Evolutionary conservation across 2,797 vertebrate species (phyloP).

Genomic region (Podarcis lilfordi): DNA sequence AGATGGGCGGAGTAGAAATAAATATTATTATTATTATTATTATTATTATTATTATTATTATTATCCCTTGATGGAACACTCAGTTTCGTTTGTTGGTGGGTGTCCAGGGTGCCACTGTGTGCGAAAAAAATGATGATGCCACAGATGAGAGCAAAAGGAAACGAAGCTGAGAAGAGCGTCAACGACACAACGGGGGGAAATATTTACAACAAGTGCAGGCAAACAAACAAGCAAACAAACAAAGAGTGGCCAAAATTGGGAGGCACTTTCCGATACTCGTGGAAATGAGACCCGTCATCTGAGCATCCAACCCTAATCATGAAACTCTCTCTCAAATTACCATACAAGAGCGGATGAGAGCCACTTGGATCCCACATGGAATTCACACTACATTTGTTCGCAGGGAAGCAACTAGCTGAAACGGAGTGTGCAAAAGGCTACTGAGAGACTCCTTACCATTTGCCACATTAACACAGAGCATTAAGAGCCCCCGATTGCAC

Average conservation of each 20-base stretch:
- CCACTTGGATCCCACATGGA: conserved; percentile 11
- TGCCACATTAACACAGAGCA: not conserved
- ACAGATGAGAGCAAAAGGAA: not conserved
- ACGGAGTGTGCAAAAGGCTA: conserved; percentile 14
- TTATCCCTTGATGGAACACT: not conserved
- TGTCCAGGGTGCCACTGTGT: too few relatives aligned
- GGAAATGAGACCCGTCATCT: not conserved
- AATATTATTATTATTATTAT: too few relatives aligned
- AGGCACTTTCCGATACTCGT: not conserved
- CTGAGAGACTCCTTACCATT: not conserved
- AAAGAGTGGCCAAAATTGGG: not conserved
- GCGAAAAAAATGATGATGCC: not conserved
- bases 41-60: too few relatives aligned
- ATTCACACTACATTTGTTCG: conserved; percentile 9
- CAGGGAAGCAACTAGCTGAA: not conserved
- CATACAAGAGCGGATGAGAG: conserved; percentile 20
- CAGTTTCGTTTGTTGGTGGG: not conserved
- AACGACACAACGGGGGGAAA: not conserved
- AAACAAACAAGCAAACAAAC: not conserved
- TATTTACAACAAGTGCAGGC: too few relatives aligned
- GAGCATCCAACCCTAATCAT: not conserved
- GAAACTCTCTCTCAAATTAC: not conserved
- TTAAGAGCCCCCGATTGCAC: not conserved
- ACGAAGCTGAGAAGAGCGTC: not conserved
- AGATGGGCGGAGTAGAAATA: too few relatives aligned